Conservation (phyloP, 2,888 invertebrate species). For the Stramonita haemastoma region DNA sequence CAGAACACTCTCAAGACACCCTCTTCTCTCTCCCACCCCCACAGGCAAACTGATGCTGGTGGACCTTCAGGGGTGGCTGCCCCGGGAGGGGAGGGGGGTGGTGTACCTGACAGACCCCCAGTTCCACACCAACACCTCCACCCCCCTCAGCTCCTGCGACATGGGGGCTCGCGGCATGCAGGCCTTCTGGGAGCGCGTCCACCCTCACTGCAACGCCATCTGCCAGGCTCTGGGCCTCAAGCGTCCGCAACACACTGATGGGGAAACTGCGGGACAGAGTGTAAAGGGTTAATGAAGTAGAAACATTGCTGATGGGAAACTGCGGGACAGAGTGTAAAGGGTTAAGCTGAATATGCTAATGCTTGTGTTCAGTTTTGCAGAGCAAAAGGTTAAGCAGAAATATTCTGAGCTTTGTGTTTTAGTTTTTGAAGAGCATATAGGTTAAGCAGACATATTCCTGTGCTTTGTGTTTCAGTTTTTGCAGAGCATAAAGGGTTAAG, state of each 20-base stretch:
- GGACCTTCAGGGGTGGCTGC: conserved; percentile 53
- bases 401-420: no score
- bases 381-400: no score
- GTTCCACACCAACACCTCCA: conserved; percentile 44
- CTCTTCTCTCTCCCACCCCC: no score
- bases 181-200: conserved; percentile 48
- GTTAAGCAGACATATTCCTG: no score
- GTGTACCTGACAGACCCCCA: conserved; percentile 53
- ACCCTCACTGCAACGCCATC: conserved; percentile 49
- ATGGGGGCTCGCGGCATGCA: conserved; percentile 47
- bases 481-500: no score
- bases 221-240: conserved; percentile 45
- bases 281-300: no score
- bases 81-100: conserved; percentile 41
- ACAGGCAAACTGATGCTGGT: conserved; percentile 46
- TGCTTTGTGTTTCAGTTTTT: no score
- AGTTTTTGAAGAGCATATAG: no score
- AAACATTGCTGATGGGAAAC: not conserved
- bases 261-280: not conserved
- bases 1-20: no score
- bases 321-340: no score
- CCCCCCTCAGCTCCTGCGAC: conserved; percentile 47
- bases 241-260: conserved; percentile 26
- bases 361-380: no score
- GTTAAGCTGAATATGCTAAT: no score